A percentile compares a stretch with the other conserved stretches of the same genome.
These are phyloP conservation scores for Grallaria varia DNA, from an alignment of 2,113 vertebrate genomes.

Conservation along the genomic window DNA sequence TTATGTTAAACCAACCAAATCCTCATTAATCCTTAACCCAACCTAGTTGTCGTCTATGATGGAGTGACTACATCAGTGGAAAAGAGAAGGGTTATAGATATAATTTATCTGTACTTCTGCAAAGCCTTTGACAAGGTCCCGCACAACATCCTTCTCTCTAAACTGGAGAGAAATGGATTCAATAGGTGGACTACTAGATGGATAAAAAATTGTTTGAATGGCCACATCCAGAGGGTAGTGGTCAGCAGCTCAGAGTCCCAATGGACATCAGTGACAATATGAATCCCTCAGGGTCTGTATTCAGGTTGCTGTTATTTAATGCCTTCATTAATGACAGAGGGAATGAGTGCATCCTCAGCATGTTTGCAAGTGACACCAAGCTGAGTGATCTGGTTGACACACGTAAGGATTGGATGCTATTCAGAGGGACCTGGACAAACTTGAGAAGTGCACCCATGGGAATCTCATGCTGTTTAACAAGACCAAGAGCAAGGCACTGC, in stretches of 20 bases:
- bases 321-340: neutral
- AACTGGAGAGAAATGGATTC: neutral
- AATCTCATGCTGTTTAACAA: neutral
- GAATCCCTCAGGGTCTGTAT: too few species aligned
- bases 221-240: neutral
- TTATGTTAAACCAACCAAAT: neutral
- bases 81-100: neutral
- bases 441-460: neutral
- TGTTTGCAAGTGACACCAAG: neutral
- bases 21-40: neutral
- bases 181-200: neutral
- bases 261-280: neutral
- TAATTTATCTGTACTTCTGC: neutral
- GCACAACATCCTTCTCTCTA: neutral
- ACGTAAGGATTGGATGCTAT: neutral
- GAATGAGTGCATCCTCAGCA: neutral
- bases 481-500: fast-evolving
- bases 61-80: neutral
- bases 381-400: neutral
- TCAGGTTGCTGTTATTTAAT: neutral
- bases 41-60: neutral
- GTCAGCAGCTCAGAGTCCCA: neutral
- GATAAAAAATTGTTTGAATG: neutral
- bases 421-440: neutral
- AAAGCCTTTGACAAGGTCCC: neutral